These are phyloP conservation scores for Sceloporus undulatus DNA, from an alignment of 2,113 vertebrate genomes.

Conservation along the genomic window DNA sequence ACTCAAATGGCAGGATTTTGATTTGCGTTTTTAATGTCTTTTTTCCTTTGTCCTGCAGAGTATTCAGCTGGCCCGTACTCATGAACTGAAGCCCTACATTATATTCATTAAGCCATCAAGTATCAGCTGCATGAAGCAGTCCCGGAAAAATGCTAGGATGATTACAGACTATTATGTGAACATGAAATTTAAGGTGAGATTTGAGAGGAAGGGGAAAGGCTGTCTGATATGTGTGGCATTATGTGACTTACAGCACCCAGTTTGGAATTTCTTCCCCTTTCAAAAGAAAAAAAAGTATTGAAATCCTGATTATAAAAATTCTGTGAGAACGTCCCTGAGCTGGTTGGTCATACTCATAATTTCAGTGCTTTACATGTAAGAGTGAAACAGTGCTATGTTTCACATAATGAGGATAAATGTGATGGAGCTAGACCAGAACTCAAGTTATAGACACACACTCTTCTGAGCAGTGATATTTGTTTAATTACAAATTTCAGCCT, in stretches of 20 bases:
- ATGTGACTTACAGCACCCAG: neutral
- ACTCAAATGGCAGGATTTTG: neutral
- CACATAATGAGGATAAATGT: neutral
- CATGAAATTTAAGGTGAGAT: conserved; percentile 88
- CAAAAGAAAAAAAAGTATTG: neutral
- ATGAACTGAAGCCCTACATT: conserved; percentile 90
- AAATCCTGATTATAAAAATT: neutral
- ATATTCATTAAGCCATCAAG: conserved; percentile 94
- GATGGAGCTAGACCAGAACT: neutral
- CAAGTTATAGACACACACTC: neutral
- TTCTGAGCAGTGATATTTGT: neutral
- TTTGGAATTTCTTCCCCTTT: neutral
- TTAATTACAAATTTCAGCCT: neutral
- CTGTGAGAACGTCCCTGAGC: neutral
- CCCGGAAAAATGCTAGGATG: conserved; percentile 86
- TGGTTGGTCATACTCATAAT: neutral
- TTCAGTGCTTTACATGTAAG: neutral
- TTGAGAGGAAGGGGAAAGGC: conserved; percentile 22
- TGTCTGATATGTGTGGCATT: neutral
- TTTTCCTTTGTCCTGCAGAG: conserved; percentile 73
- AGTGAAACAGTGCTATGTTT: neutral
- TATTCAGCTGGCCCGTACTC: conserved; percentile 86
- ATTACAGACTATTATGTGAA: conserved; percentile 91
- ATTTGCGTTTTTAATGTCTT: neutral
- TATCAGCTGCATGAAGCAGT: conserved; percentile 83